These are phyloP conservation scores for Cottus gobio DNA, from an alignment of 2,113 vertebrate species.

Conservation along the genomic window DNA sequence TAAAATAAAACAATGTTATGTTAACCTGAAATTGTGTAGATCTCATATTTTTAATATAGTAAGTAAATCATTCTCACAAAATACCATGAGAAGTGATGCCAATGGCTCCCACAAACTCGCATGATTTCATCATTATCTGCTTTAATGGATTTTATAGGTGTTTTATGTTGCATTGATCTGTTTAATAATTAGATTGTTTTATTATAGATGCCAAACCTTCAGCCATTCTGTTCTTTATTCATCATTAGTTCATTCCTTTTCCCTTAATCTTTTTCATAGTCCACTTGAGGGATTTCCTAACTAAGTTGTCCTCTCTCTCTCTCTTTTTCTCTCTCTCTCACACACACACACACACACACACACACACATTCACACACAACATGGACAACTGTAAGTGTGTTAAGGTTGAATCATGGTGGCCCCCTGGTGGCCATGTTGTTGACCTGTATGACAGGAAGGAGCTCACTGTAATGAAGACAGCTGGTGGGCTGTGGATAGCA, in stretches of 20 bases:
- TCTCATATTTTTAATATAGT: no score
- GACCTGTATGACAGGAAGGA: constrained; percentile 15
- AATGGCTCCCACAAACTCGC: no score
- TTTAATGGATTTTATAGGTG: no score
- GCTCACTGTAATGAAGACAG: not conserved
- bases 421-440: constrained; percentile 65
- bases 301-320: not conserved
- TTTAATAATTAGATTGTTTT: not conserved
- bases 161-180: no score
- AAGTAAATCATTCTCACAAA: no score
- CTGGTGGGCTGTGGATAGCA: not conserved
- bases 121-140: no score
- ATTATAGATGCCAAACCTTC: not conserved
- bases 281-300: no score
- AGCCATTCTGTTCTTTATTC: no score
- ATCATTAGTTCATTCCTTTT: not conserved
- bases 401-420: constrained; percentile 49
- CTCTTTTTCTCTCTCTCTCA: not conserved
- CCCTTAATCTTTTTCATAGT: not conserved
- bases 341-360: constrained; percentile 1
- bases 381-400: not conserved
- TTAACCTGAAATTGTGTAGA: no score
- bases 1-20: no score
- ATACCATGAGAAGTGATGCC: no score
- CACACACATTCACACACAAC: not conserved